Evolutionary conservation across 2,888 invertebrate genomes (phyloP), one percentile per base, ranked within the genome.

Genomic region (Hedya salicella): DNA sequence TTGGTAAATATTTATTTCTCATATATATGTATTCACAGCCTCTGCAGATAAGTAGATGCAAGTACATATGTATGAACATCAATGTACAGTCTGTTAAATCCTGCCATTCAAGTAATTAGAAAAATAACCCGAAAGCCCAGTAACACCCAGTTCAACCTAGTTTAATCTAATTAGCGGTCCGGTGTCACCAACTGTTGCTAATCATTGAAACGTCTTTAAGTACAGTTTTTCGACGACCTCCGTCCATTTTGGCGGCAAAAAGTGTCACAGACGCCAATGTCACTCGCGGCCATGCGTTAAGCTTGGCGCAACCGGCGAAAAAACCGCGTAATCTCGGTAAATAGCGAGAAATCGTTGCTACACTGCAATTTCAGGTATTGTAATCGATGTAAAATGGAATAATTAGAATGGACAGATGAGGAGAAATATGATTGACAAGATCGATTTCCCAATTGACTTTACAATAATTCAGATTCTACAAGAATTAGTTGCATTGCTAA

Each of bases 291-390:
- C 87, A 88, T 86, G 90, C 91, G 91, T 89, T 83, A 88, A 85
- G 78, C 78, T 86, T 91, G 87, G 79, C 85, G 86, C 88, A 91
- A 89, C 86, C 80, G 75, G 74, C 70, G 75, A 88, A 91, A 88
- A 90, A 91, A 85, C 80, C 88, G 82, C 85, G 81, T 88, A 90
- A 91, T 91, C 86, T 89, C 73, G 83, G 86, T 90, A 91, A 91
- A 90, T 84, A 88, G 86, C 91, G 89, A 85, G 89, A 91, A 91
- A 91, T 90, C 92, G 66, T 66, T 68, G 66, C 67, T 52, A 42
- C 61, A 66, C 52, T 40, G 57, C 62, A 62, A 62, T 66, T 53
- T 68, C 48, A 53, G 53, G 39, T 60, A 61, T 61, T 61, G 61
- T 61, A 66, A 61, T 53, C 65, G 53, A 50, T 52, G 36, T 42